These are phyloP conservation scores for Metalampra italica DNA, from an alignment of 2,888 invertebrate genomes.

Conservation along the genomic window DNA sequence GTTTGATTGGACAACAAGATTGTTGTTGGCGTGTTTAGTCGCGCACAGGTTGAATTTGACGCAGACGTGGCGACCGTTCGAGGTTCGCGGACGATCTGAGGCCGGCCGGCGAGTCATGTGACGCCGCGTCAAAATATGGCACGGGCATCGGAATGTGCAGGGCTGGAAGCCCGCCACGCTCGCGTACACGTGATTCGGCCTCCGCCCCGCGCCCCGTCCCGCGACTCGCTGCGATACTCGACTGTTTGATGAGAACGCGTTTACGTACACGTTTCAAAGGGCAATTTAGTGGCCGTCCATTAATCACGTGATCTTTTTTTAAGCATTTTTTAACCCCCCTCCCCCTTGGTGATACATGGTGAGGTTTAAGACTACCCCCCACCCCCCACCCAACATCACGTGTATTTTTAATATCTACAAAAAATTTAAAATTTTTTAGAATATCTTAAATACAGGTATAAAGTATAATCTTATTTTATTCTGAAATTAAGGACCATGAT, in stretches of 20 bases:
- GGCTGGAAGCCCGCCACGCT: conserved; percentile 40
- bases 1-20: conserved; percentile 29
- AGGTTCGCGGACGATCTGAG: conserved; percentile 44
- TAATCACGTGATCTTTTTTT: too few species aligned
- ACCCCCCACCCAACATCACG: too few species aligned
- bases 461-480: too few species aligned
- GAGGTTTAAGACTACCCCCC: too few species aligned
- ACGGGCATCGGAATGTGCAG: conserved; percentile 42
- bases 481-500: too few species aligned
- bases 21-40: conserved; percentile 38
- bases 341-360: too few species aligned
- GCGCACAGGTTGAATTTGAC: conserved; percentile 27
- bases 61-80: conserved; percentile 33
- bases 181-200: conserved; percentile 50
- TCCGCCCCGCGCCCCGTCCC: conserved; percentile 18
- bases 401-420: too few species aligned
- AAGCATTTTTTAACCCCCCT: too few species aligned
- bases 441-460: too few species aligned
- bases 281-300: too few species aligned
- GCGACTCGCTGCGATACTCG: conserved; percentile 19
- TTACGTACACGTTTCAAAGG: conserved; percentile 4
- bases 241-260: too few species aligned
- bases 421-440: too few species aligned
- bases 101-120: conserved; percentile 60
- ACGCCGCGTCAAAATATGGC: conserved; percentile 53